Base-by-base conservation (phyloP, 2,797 vertebrate species). In the Mormyrops boulengeri region DNA sequence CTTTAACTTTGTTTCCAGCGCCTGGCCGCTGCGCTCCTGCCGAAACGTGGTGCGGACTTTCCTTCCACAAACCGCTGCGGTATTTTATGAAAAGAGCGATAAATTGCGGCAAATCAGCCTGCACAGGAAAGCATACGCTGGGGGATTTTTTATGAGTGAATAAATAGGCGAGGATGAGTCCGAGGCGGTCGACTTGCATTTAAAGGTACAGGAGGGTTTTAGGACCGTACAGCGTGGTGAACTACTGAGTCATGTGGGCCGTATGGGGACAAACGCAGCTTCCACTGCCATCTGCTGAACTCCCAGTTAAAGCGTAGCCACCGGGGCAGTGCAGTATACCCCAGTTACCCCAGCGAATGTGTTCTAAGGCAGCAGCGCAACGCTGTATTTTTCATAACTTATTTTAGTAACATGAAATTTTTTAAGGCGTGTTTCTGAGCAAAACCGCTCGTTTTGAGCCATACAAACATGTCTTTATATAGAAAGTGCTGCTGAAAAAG, bases 151-250 rank as follows among this genome's bases (percentile, higher is more conserved):
- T 19, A 85, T 49, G 19, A 50, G 82, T 49, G 82, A 49, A 50
- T 85, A 85, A 85, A 26, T 50, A 50, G 82, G 8, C 41, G 19
- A 85, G 38, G 44, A 85, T 80, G 82, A 50, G 50, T 73, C 80
- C 89, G 93, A 92, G 90, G 77, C 89, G 49, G 89, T 84, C 41
- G 60, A n/a, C 55, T 57, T 84, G 60, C 62, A 92, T 91, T 96
- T 96, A 96, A 96, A 96, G 95, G 93, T 80, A 86, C 94, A 95
- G 95, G 30, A 88, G 91, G 62, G 50, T 41, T 87, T 89, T 89
- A 85, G 53, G 69, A 30, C 30, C 73, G 50, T 53, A 6, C 44
- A 14, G 88, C 57, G 44, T 49, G 38, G 57, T 57, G 57, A 66
- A 26, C 49, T 47, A 47, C 17, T 84, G 73, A 84, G 47, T 47